Evolutionary conservation across 1,140 invertebrate species (phyloP), one percentile per base, ranked within the genome.

Genomic region (Apis cerana): DNA sequence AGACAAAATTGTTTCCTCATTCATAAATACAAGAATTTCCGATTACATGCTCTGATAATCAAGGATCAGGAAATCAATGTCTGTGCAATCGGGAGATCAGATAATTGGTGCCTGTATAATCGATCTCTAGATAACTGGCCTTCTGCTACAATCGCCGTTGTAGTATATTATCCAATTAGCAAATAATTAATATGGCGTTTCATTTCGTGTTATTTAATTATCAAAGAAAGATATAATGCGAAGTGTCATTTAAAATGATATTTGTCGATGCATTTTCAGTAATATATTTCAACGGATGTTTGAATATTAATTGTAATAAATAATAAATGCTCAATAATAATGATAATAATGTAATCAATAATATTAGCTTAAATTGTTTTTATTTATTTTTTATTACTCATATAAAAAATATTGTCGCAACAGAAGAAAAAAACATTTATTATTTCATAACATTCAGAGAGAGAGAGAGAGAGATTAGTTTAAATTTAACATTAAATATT

Each of bases 61-160:
- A 43, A n/a, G 33, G 19, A 56, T 74, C 71, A 74, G 71, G 56
- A 74, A 74, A 74, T 74, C 56, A 74, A 48, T 59, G 56, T 74
- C n/a, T n/a, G 13, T n/a, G 71, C 56, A 48, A 74, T 74, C 71
- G 56, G 27, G 19, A 72, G 70, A 72, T 72, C 70, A 21, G 70
- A 33, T 72, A 72, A 72, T 72, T 58, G 54, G 54, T n/a, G 54
- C 27, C 52, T 72, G 54, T 27, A 72, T 72, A 72, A 72, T 21
- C 27, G 27, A 43, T 58, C 70, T 58, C 19, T 71, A 33, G 50
- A 71, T 71, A 27, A 71, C 23, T 27, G 23, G 17, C 68, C 27
- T 70, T 52, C 68, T 23, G 13, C 11, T 58, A 21, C 2, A 43
- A 33, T 21, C 70, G 15, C 12, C 19, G 27, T 33, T 27, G 33